These are phyloP conservation scores for Drosophila nebulosa DNA, from an alignment of 1,140 invertebrate genomes.

Conservation along the genomic window DNA sequence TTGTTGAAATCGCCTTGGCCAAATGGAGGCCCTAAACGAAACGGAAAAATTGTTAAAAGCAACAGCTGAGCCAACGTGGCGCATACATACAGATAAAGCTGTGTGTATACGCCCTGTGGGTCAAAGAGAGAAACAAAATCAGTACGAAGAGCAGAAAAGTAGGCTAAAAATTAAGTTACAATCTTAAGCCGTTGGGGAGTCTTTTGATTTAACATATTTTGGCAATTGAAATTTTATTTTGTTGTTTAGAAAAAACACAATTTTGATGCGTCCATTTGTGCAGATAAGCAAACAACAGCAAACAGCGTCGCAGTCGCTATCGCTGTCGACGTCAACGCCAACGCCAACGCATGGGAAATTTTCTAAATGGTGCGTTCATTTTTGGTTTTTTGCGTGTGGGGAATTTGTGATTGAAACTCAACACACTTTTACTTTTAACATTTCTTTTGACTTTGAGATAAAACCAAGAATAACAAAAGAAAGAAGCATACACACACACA, in stretches of 20 bases:
- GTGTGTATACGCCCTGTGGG: slow-evolving; percentile 47
- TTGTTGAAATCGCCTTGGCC: neutral
- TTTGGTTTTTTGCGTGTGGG: slow-evolving; percentile 14
- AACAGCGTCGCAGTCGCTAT: neutral
- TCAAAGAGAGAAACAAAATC: slow-evolving; percentile 4
- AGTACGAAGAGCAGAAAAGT: neutral
- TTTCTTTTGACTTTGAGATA: slow-evolving; percentile 38
- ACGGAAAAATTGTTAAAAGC: slow-evolving; percentile 22
- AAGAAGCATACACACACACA: slow-evolving; percentile 49
- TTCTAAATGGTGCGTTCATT: slow-evolving; percentile 44
- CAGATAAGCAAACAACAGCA: slow-evolving; percentile 61
- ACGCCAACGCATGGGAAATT: slow-evolving; percentile 69
- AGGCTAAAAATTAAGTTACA: neutral
- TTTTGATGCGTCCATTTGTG: slow-evolving; percentile 30
- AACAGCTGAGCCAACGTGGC: slow-evolving; percentile 38
- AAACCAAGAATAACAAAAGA: slow-evolving; percentile 72
- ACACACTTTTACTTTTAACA: slow-evolving; percentile 73
- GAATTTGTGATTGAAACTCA: slow-evolving; percentile 66
- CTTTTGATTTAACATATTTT: slow-evolving; percentile 16
- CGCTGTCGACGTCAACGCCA: neutral
- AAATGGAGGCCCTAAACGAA: neutral
- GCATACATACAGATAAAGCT: neutral
- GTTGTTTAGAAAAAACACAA: slow-evolving; percentile 18
- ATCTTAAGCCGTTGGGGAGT: neutral
- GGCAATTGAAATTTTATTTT: slow-evolving; percentile 12